Evolutionary conservation across 2,113 vertebrate genomes (phyloP).

Genomic region (Peromyscus maniculatus): DNA sequence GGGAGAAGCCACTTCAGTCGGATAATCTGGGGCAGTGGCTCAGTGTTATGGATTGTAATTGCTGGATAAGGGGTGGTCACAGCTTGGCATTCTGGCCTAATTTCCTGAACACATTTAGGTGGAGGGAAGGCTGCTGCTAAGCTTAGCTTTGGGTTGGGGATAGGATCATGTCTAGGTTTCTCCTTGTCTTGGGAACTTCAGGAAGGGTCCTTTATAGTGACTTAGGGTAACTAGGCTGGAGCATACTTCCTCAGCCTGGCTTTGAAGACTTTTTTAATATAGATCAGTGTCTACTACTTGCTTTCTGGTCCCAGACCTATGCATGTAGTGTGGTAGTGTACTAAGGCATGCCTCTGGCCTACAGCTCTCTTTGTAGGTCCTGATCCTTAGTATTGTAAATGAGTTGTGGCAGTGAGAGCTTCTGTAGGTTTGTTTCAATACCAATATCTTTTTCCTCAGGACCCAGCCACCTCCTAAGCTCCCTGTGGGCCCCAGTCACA

Average conservation of each 20-base stretch:
- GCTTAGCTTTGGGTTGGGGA: neutral
- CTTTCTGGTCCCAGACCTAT: neutral
- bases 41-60: neutral
- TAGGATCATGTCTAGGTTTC: neutral
- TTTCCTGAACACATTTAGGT: neutral
- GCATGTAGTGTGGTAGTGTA: neutral
- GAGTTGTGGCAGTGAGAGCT: neutral
- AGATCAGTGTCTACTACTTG: neutral
- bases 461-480: slow-evolving; percentile 93
- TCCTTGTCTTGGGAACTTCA: neutral
- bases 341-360: neutral
- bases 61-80: neutral
- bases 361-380: neutral
- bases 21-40: neutral
- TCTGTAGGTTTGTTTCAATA: neutral
- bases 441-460: slow-evolving; percentile 77
- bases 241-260: neutral
- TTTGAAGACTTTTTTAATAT: neutral
- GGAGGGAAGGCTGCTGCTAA: neutral
- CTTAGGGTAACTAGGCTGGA: neutral
- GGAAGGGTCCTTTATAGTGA: neutral
- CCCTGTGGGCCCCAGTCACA: slow-evolving; percentile 95
- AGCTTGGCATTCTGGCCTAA: neutral
- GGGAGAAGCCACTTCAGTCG: neutral
- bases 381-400: neutral